Conservation (phyloP, 2,113 vertebrate species). For the Leucoraja erinaceus region DNA sequence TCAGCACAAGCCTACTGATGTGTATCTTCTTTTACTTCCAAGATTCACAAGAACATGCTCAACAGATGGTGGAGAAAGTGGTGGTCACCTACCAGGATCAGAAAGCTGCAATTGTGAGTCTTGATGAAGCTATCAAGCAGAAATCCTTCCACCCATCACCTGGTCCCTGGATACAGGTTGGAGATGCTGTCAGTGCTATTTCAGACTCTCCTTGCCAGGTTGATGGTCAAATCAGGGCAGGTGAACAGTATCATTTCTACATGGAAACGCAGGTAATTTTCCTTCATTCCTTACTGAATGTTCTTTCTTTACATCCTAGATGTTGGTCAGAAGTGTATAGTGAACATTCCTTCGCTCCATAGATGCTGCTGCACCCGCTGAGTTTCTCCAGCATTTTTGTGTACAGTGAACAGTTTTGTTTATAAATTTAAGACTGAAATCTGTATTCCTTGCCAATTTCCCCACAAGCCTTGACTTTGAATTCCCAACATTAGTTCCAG, state of each 20-base stretch:
- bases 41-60: slow-evolving; percentile 30
- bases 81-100: slow-evolving; percentile 19
- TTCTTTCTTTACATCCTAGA: not conserved
- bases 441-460: too few species aligned
- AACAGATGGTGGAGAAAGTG: slow-evolving; percentile 24
- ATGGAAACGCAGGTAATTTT: slow-evolving; percentile 39
- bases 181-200: slow-evolving; percentile 28
- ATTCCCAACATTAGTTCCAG: too few species aligned
- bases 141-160: slow-evolving; percentile 32
- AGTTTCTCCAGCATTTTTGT: too few species aligned
- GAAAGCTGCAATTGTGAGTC: slow-evolving; percentile 12
- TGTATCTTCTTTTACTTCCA: not conserved
- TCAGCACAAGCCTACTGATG: not conserved
- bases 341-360: too few species aligned
- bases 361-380: too few species aligned
- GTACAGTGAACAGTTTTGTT: not conserved
- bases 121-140: slow-evolving; percentile 36
- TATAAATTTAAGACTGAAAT: not conserved
- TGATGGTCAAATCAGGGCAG: slow-evolving; percentile 34
- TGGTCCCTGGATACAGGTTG: not conserved
- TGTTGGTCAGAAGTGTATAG: not conserved
- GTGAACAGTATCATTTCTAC: slow-evolving; percentile 39
- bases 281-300: not conserved
- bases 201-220: slow-evolving; percentile 4
- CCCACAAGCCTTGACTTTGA: too few species aligned